phyloP scores from a whole-genome alignment of 2,797 vertebrate genomes.

The Lutra lutra region DNA sequence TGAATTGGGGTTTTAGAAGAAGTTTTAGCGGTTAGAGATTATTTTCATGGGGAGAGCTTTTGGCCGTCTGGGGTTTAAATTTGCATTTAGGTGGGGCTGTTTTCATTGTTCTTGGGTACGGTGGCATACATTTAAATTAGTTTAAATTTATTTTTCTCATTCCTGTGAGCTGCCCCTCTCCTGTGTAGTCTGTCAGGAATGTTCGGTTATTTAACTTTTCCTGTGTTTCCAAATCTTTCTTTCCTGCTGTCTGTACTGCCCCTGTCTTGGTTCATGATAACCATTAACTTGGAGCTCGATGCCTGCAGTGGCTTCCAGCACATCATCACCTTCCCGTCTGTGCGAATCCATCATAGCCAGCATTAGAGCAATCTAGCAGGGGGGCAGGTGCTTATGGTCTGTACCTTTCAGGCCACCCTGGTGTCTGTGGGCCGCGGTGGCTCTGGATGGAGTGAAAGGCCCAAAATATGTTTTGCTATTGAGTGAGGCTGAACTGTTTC shows the following conservation, averaged over 20 bases:
- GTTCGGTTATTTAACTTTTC: background rate
- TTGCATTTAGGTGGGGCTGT: constrained; percentile 10
- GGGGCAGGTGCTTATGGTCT: background rate
- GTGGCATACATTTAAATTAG: constrained; percentile 41
- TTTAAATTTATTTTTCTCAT: constrained; percentile 2
- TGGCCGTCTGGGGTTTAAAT: constrained; percentile 28
- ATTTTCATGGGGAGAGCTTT: constrained; percentile 46
- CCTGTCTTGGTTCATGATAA: background rate
- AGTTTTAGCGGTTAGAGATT: constrained; percentile 67
- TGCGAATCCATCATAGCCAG: background rate
- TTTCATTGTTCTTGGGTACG: constrained; percentile 10
- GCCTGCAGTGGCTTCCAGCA: background rate
- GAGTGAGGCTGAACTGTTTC: background rate
- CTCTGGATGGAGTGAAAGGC: background rate
- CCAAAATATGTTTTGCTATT: background rate
- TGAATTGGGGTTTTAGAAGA: constrained; percentile 72
- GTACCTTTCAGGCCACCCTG: background rate
- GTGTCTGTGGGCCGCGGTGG: background rate
- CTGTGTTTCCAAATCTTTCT: background rate
- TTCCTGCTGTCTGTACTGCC: background rate
- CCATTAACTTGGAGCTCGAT: background rate
- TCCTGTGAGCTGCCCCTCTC: background rate
- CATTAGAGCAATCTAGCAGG: background rate
- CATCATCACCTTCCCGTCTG: background rate
- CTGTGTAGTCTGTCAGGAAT: background rate